Evolutionary conservation across 2,797 vertebrate genomes (phyloP), one percentile per base, ranked within the genome.

Genomic region (Macropodus opercularis): DNA sequence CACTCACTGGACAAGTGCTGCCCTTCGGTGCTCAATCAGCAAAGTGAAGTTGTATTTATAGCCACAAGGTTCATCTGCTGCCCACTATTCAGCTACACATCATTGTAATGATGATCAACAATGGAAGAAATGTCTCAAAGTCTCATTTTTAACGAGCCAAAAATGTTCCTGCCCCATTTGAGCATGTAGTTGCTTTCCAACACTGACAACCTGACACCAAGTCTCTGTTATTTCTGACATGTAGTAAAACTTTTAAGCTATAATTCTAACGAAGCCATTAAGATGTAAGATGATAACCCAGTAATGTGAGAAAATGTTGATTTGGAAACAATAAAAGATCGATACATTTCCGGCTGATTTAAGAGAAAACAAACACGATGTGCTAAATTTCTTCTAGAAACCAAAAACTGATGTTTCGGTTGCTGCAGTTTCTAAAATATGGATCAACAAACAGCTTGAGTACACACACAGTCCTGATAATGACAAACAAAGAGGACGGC

Each of bases 341-440:
- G n/a, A n/a, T n/a, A n/a, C n/a, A n/a, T n/a, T n/a, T n/a, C n/a
- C n/a, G n/a, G n/a, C 7, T 26, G 24, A 4, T 26, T 7, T 29
- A 13, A n/a, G 35, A n/a, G 36, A 38, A 43, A 24, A 52, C 15
- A 41, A 17, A 52, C 14, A 31, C 1, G 14, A n/a, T 29, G 23
- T 38, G 13, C n/a, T 23, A 4, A 13, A 40, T 50, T 53, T 40
- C 2, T 55, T 56, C 31, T 44, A n/a, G 8, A 0, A 21, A 44
- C 10, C 31, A 15, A 15, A 29, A 39, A 11, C 21, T 35, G 4
- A 46, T 10, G 3, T 47, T n/a, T 36, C 24, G 3, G 75, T 80
- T 63, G 55, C 69, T 57, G 52, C 14, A 55, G 75, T 21, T 62
- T 11, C 63, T 63, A 3, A 72, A 72, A 51, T 59, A 76, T 76